Percentiles rank a stretch among this genome's conserved stretches.
Evolutionary conservation across 2,113 vertebrate genomes (phyloP).

Genomic region (Lota lota): DNA sequence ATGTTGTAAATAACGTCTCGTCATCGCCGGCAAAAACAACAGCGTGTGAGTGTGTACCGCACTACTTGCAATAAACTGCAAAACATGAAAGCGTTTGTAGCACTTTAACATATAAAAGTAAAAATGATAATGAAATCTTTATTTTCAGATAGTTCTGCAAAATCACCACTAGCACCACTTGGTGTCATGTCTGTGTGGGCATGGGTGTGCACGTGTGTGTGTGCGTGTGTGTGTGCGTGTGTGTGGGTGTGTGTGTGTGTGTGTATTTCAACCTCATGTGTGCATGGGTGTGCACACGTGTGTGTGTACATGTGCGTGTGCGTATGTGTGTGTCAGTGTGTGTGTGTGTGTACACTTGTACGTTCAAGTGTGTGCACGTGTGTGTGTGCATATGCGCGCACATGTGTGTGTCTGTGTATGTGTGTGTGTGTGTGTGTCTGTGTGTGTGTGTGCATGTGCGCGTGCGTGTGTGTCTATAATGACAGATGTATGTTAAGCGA

Average conservation of each 20-base stretch:
- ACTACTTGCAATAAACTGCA: conserved; percentile 46
- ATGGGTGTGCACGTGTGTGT: conserved; percentile 15
- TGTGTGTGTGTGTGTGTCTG: background rate
- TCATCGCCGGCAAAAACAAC: conserved; percentile 56
- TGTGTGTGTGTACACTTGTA: too few relatives aligned
- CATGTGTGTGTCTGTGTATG: too few relatives aligned
- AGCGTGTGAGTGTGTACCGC: conserved; percentile 44
- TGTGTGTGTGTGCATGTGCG: conserved; percentile 12
- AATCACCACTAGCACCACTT: too few relatives aligned
- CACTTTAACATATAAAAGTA: background rate
- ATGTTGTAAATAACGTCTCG: conserved; percentile 49
- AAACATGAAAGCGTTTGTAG: conserved; percentile 41
- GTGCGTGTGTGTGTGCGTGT: background rate
- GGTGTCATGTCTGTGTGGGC: conserved; percentile 14
- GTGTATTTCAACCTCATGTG: too few relatives aligned
- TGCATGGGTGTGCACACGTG: too few relatives aligned
- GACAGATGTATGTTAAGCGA: conserved; percentile 58
- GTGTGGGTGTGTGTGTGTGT: too few relatives aligned
- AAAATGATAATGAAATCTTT: too few relatives aligned
- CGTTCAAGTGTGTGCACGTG: too few relatives aligned
- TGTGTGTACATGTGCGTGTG: too few relatives aligned
- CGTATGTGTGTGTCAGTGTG: too few relatives aligned
- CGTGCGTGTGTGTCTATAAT: conserved; percentile 34
- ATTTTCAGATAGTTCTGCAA: too few relatives aligned
- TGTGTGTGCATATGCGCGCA: too few relatives aligned